Conservation (phyloP, 2,888 invertebrate genomes). For the Dione vanillae region DNA sequence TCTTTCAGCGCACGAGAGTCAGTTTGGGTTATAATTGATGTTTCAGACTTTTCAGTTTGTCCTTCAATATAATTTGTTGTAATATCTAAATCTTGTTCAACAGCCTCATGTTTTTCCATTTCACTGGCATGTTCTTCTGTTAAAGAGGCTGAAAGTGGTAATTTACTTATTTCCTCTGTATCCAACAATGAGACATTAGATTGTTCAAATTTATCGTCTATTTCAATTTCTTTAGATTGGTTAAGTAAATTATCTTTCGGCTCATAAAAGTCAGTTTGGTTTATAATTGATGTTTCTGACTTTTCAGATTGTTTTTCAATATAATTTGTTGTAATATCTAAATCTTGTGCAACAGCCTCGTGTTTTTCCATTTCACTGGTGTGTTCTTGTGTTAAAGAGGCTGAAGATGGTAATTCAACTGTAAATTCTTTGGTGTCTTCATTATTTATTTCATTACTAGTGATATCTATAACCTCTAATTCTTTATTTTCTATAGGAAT, state of each 20-base stretch:
- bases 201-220: not conserved
- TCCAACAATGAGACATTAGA: not conserved
- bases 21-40: not conserved
- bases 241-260: not conserved
- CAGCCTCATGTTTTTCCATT: constrained; percentile 1
- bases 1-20: not conserved
- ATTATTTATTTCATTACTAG: not conserved
- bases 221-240: not conserved
- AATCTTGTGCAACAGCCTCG: not conserved
- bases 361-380: not conserved
- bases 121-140: too few species aligned
- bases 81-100: not conserved
- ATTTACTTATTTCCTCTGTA: not conserved
- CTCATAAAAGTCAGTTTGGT: not conserved
- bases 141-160: too few species aligned
- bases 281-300: not conserved
- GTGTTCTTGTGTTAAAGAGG: not conserved
- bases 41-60: too few species aligned
- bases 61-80: too few species aligned
- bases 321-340: not conserved
- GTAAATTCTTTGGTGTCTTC: not conserved
- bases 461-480: not conserved
- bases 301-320: not conserved
- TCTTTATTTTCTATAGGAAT: not conserved
- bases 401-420: not conserved